Evolutionary conservation across 2,888 invertebrate genomes (phyloP).

Genomic region (Strigamia transsilvanica): DNA sequence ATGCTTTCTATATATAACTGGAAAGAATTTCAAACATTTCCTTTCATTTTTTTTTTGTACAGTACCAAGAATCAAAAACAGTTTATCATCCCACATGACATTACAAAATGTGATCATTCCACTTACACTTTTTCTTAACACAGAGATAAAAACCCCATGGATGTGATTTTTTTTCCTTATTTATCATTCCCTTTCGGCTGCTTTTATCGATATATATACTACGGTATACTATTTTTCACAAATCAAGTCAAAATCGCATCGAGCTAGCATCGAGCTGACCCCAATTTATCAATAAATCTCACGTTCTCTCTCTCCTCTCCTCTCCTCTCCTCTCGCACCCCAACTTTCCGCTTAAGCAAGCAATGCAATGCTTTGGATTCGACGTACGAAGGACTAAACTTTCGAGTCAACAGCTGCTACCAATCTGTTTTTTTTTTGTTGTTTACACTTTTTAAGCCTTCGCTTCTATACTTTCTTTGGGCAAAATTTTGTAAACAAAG

Average conservation of each 20-base stretch:
- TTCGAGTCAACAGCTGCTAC: conserved; percentile 8
- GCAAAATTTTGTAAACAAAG: neutral
- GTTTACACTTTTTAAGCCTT: neutral
- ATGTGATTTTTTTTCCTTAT: no score
- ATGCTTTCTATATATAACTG: no score
- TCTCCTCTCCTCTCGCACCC: neutral
- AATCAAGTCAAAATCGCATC: neutral
- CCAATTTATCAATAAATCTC: conserved; percentile 8
- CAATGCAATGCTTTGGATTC: neutral
- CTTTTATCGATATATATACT: no score
- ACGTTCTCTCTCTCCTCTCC: neutral
- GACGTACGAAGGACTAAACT: neutral
- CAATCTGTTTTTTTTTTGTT: neutral
- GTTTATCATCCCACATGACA: no score
- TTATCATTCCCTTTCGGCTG: no score
- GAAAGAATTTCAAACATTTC: no score
- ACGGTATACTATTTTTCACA: neutral
- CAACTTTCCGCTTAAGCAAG: neutral
- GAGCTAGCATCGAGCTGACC: neutral
- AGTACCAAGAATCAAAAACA: no score
- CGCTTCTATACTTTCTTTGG: neutral
- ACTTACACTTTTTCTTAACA: no score
- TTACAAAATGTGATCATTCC: no score
- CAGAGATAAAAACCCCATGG: no score
- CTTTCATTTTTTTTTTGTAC: no score